These are phyloP conservation scores for Pangasianodon hypophthalmus DNA, from an alignment of 2,113 vertebrate species.

Conservation along the genomic window DNA sequence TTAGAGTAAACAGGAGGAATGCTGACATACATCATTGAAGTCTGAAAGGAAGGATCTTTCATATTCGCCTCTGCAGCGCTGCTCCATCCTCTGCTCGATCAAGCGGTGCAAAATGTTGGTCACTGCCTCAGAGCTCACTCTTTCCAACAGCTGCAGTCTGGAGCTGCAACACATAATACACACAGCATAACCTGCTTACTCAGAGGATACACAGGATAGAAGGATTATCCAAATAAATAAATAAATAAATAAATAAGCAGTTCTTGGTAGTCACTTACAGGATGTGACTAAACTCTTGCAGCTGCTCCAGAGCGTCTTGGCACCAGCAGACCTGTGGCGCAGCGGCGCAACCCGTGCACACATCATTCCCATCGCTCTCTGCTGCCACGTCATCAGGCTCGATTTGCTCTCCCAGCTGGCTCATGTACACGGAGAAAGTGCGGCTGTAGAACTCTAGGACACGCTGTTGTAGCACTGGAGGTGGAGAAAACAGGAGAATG, in stretches of 20 bases:
- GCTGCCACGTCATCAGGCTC: conserved; percentile 62
- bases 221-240: background rate
- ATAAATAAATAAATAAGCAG: background rate
- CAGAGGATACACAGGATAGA: background rate
- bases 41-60: conserved; percentile 90
- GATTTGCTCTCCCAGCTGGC: conserved; percentile 65
- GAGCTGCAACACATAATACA: conserved; percentile 68
- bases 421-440: conserved; percentile 90
- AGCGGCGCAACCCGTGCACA: conserved; percentile 81
- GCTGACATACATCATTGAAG: conserved; percentile 80
- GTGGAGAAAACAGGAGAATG: conserved; percentile 88
- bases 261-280: conserved; percentile 76
- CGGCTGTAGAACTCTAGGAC: conserved; percentile 90
- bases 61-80: conserved; percentile 89
- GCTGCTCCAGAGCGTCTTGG: conserved; percentile 82
- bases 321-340: conserved; percentile 84
- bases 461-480: conserved; percentile 81
- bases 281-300: conserved; percentile 85
- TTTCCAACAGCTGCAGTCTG: conserved; percentile 86
- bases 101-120: conserved; percentile 90
- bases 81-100: conserved; percentile 92
- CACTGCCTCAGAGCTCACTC: conserved; percentile 88
- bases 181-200: background rate
- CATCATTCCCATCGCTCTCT: conserved; percentile 47
- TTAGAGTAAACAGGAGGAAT: background rate